Base-by-base conservation (phyloP, 2,113 vertebrate genomes). In the Aptenodytes patagonicus region DNA sequence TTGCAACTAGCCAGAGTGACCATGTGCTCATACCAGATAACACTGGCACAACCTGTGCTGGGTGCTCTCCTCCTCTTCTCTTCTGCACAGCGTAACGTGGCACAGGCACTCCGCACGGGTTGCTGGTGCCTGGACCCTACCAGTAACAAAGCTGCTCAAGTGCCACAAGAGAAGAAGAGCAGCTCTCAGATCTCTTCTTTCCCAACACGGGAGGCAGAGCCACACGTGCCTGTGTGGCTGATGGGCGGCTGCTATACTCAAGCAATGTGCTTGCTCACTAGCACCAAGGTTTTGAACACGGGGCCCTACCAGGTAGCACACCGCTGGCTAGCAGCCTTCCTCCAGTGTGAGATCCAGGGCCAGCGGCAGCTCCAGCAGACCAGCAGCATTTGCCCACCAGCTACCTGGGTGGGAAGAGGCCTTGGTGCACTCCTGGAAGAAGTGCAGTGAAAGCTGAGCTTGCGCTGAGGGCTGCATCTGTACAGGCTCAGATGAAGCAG, bases 161-260 rank as follows among this genome's bases (percentile, higher is more conserved):
- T 49, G 28, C 34, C 70, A 29, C 14, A 22, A 38, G 28, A n/a
- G 4, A 46, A 58, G 71, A 87, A 77, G 11, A 77, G 22, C 31
- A 62, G 54, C 36, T 62, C 60, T 68, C 52, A 10, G 49, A 6
- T 36, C 22, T 69, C 17, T 47, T 90, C 25, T 69, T 36, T 83
- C 55, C 49, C 42, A 69, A 36, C 32, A 73, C 0, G 1, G 54
- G 49, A 69, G 32, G 32, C 60, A 79, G 47, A 79, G 13, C 10
- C 36, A 57, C 17, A 19, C 0, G 7, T 47, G 25, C 7, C 32
- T 46, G 20, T 28, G 55, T 47, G 44, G 25, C 29, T 69, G 42
- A 75, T 36, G 25, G 40, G 61, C 0, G 1, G n/a, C 15, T 78
- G 22, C 54, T 62, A 14, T 0, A 2, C 28, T 52, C 69, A 65